phyloP scores from a whole-genome alignment of 2,888 invertebrate species.

The Dryococelus australis region DNA sequence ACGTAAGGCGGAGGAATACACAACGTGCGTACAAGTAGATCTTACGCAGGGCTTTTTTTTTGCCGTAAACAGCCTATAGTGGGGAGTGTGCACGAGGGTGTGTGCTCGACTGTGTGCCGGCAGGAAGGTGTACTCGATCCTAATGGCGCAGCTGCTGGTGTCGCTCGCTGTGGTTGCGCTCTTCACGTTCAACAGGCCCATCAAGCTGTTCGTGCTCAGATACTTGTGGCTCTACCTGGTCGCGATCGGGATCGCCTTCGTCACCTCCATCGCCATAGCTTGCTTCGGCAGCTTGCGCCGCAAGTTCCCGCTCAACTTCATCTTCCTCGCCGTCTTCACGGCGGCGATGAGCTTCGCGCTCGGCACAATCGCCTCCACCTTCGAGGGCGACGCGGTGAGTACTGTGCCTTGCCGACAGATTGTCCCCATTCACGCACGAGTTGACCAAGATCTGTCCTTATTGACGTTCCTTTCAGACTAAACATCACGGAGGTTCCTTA shows the following conservation, averaged over 20 bases:
- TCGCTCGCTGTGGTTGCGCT: conserved; percentile 80
- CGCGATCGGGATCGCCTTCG: conserved; percentile 69
- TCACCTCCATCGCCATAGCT: conserved; percentile 81
- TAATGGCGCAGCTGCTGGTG: conserved; percentile 82
- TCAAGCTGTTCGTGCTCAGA: conserved; percentile 65
- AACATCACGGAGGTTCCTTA: too few species aligned
- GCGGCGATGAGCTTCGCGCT: conserved; percentile 82
- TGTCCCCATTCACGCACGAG: too few species aligned
- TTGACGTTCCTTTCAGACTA: too few species aligned
- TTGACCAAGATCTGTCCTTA: too few species aligned
- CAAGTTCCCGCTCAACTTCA: conserved; percentile 85
- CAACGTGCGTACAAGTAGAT: too few species aligned
- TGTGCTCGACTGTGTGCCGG: conserved; percentile 56
- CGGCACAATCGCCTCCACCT: conserved; percentile 73
- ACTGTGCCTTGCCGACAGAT: too few species aligned
- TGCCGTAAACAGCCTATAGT: too few species aligned
- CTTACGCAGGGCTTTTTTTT: too few species aligned
- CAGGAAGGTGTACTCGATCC: conserved; percentile 83
- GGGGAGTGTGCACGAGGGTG: conserved; percentile 53
- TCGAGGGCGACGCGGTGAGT: conserved; percentile 69
- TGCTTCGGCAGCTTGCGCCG: conserved; percentile 87
- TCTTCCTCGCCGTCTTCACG: conserved; percentile 88
- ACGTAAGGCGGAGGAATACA: too few species aligned
- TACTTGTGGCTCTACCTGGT: conserved; percentile 74
- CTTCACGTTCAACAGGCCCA: conserved; percentile 73